phyloP scores from a whole-genome alignment of 2,113 vertebrate species.

The Leuciscus idus region DNA sequence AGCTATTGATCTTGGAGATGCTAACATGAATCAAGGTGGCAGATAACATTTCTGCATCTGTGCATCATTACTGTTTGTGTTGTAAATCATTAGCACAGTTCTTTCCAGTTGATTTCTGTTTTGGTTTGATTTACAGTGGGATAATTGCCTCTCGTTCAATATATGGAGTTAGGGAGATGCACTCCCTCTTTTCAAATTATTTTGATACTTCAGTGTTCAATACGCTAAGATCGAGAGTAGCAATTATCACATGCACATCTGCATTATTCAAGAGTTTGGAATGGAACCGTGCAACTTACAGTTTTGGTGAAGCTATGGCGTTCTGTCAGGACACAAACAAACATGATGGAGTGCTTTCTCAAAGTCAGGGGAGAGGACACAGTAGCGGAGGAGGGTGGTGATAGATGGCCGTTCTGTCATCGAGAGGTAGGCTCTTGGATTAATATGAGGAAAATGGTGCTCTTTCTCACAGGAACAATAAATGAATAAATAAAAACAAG shows the following conservation, averaged over 20 bases:
- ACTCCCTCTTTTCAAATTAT: neutral
- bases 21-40: slow-evolving; percentile 37
- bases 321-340: slow-evolving; percentile 78
- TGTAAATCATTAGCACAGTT: slow-evolving; percentile 24
- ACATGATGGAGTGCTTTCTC: slow-evolving; percentile 77
- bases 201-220: slow-evolving; percentile 8
- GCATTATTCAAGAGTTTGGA: slow-evolving; percentile 52
- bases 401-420: slow-evolving; percentile 72
- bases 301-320: slow-evolving; percentile 64
- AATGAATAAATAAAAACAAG: slow-evolving; percentile 44
- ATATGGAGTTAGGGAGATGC: neutral
- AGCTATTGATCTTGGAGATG: slow-evolving; percentile 31
- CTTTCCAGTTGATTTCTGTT: slow-evolving; percentile 9
- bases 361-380: slow-evolving; percentile 78
- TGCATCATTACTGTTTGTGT: slow-evolving; percentile 35
- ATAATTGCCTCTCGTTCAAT: slow-evolving; percentile 57
- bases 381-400: slow-evolving; percentile 67
- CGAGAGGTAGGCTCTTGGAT: slow-evolving; percentile 68
- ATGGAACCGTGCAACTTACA: slow-evolving; percentile 29
- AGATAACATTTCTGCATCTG: slow-evolving; percentile 32
- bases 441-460: slow-evolving; percentile 74
- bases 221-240: slow-evolving; percentile 49
- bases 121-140: slow-evolving; percentile 14
- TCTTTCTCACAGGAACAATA: slow-evolving; percentile 62
- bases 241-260: slow-evolving; percentile 48